Evolutionary conservation across 2,113 vertebrate species (phyloP).

Genomic region (Rhinichthys klamathensis): DNA sequence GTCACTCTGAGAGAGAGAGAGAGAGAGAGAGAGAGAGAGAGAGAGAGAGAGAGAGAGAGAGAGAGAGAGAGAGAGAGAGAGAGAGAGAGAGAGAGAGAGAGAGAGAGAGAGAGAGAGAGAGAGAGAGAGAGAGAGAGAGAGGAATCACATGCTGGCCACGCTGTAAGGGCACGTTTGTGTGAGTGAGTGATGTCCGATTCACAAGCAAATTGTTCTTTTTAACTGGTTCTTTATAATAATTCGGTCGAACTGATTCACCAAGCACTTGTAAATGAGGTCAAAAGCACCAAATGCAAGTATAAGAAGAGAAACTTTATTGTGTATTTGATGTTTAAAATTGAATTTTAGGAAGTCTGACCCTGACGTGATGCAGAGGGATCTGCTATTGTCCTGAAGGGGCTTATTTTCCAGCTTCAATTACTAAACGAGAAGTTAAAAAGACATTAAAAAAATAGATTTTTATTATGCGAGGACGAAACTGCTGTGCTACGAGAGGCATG

Average conservation of each 20-base stretch:
- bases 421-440: neutral
- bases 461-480: neutral
- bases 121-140: neutral
- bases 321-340: neutral
- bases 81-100: too few species aligned
- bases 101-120: too few species aligned
- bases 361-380: neutral
- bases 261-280: neutral
- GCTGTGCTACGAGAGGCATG: too few species aligned
- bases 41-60: too few species aligned
- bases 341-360: neutral
- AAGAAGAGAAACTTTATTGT: neutral
- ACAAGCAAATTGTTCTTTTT: slow-evolving; percentile 5
- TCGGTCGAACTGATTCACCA: neutral
- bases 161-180: neutral
- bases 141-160: neutral
- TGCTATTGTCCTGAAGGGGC: neutral
- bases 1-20: neutral
- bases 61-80: too few species aligned
- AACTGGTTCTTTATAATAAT: neutral
- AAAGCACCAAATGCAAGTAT: neutral
- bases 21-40: too few species aligned
- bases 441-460: neutral
- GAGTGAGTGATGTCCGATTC: neutral
- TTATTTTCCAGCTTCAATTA: neutral